phyloP scores from a whole-genome alignment of 2,888 invertebrate genomes.

The Lasioglossum pauxillum region DNA sequence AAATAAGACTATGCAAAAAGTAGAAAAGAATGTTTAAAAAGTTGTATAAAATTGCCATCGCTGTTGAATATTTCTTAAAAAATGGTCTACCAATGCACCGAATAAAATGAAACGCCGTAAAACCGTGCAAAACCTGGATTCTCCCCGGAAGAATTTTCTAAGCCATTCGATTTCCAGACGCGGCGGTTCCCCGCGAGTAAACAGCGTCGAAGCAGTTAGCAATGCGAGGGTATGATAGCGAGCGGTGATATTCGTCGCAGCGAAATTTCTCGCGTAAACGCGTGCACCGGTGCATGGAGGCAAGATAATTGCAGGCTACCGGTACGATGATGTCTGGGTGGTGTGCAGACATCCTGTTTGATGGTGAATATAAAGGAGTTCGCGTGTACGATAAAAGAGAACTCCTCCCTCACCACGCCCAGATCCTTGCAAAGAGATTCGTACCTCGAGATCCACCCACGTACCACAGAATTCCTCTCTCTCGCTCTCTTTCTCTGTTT shows the following conservation, averaged over 20 bases:
- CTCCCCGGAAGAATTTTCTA: background rate
- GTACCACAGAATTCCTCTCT: constrained; percentile 63
- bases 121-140: background rate
- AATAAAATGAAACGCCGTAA: background rate
- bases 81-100: too few relatives aligned
- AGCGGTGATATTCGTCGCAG: background rate
- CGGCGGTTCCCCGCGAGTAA: background rate
- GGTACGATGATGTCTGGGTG: background rate
- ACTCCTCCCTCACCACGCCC: constrained; percentile 81
- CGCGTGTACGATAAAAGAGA: constrained; percentile 67
- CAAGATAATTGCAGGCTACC: constrained; percentile 35
- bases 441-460: constrained; percentile 72
- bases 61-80: too few relatives aligned
- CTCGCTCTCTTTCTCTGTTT: constrained; percentile 13
- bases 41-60: too few relatives aligned
- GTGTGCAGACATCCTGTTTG: constrained; percentile 53
- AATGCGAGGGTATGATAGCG: constrained; percentile 1
- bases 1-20: too few relatives aligned
- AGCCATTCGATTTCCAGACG: background rate
- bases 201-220: background rate
- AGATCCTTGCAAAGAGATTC: constrained; percentile 67
- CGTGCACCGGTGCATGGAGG: constrained; percentile 20
- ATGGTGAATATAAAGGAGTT: constrained; percentile 71
- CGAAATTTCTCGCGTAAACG: constrained; percentile 9
- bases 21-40: too few relatives aligned